Evolutionary conservation across 2,113 vertebrate genomes (phyloP).

Genomic region (Rhabdomys dilectus): DNA sequence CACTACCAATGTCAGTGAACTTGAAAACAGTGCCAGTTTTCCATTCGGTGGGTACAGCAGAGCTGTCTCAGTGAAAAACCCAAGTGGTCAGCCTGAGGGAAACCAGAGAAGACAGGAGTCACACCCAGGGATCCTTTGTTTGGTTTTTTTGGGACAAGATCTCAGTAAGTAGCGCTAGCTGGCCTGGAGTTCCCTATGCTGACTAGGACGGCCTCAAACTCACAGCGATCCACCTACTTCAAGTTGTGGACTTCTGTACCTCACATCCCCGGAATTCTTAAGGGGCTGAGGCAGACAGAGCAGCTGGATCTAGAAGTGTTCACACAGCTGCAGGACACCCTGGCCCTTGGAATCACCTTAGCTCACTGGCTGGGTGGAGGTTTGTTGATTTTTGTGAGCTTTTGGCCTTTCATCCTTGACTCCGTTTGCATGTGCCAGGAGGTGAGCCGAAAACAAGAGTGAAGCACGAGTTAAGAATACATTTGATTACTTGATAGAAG

Average conservation of each 20-base stretch:
- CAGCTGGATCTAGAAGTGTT: neutral
- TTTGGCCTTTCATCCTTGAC: neutral
- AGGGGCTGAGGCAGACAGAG: neutral
- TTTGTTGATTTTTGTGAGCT: neutral
- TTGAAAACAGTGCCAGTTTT: neutral
- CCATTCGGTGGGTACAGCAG: neutral
- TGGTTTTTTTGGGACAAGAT: neutral
- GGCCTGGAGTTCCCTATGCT: neutral
- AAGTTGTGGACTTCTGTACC: neutral
- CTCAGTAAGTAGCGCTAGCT: neutral
- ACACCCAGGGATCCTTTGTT: neutral
- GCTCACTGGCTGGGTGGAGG: neutral
- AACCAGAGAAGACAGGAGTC: neutral
- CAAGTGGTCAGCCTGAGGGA: neutral
- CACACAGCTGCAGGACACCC: neutral
- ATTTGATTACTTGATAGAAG: slow-evolving; percentile 38
- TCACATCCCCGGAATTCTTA: neutral
- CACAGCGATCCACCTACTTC: neutral
- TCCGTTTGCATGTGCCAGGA: neutral
- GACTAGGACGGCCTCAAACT: neutral
- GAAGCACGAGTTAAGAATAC: neutral
- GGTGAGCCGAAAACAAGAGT: slow-evolving; percentile 15
- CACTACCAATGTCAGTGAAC: neutral
- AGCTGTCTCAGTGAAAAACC: neutral
- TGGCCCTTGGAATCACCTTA: neutral